Evolutionary conservation across 2,113 vertebrate genomes (phyloP).

Genomic region (Callionymus lyra): DNA sequence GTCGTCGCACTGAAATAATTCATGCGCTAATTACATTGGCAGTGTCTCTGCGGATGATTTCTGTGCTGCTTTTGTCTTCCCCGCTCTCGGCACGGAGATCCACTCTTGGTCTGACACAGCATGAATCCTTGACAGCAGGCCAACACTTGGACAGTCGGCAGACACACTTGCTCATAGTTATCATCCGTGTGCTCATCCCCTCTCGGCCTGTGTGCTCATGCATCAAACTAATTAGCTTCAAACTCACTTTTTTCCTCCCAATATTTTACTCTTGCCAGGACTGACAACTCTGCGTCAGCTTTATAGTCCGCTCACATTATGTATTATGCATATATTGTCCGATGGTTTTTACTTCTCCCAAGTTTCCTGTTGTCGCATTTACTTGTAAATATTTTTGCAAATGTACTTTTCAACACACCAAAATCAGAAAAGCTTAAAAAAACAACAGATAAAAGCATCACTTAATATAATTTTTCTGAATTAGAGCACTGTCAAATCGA

Average conservation of each 20-base stretch:
- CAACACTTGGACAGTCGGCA: constrained; percentile 5
- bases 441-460: too few species aligned
- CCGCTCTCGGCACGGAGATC: constrained; percentile 28
- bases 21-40: constrained; percentile 60
- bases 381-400: too few species aligned
- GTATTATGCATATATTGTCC: too few species aligned
- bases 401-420: too few species aligned
- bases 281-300: too few species aligned
- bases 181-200: constrained; percentile 23
- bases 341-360: too few species aligned
- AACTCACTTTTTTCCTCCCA: too few species aligned
- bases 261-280: constrained; percentile 8
- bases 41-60: constrained; percentile 47
- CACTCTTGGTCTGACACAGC: constrained; percentile 38
- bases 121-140: constrained; percentile 46
- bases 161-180: constrained; percentile 28
- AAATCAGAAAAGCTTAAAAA: too few species aligned
- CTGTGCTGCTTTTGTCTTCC: constrained; percentile 34
- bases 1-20: constrained; percentile 56
- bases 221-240: constrained; percentile 11
- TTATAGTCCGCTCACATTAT: too few species aligned
- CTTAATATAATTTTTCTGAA: too few species aligned
- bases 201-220: constrained; percentile 20
- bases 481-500: too few species aligned
- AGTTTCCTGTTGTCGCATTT: too few species aligned